A percentile compares a stretch with the other conserved stretches of the same genome.
phyloP scores from a whole-genome alignment of 2,888 invertebrate genomes.

The Ischnus inquisitorius region DNA sequence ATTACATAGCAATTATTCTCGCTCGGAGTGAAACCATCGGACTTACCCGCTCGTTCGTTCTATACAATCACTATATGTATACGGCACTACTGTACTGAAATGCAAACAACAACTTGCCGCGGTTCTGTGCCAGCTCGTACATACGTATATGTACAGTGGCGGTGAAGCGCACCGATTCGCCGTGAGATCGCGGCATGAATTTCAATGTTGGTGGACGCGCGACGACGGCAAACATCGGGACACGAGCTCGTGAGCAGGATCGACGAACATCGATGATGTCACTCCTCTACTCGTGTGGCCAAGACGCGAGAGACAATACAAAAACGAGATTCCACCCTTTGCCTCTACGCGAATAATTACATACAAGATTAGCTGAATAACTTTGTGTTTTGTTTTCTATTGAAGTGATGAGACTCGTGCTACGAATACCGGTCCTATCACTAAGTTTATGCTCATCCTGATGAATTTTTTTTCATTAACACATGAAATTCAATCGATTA shows the following conservation, averaged over 20 bases:
- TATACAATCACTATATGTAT: neutral
- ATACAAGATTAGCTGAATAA: conserved; percentile 31
- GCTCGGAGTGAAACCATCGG: conserved; percentile 48
- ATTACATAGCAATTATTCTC: conserved; percentile 57
- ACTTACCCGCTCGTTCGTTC: conserved; percentile 14
- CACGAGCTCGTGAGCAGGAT: conserved; percentile 50
- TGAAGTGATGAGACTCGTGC: conserved; percentile 14
- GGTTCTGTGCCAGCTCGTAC: conserved; percentile 14
- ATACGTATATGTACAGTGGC: conserved; percentile 4
- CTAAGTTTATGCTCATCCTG: neutral
- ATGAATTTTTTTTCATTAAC: neutral
- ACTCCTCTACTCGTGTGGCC: conserved; percentile 44
- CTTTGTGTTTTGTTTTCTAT: conserved; percentile 1
- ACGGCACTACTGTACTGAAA: neutral
- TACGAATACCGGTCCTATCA: neutral
- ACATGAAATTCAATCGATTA: neutral
- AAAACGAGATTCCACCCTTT: conserved; percentile 41
- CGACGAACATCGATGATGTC: conserved; percentile 67
- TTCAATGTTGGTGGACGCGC: conserved; percentile 58
- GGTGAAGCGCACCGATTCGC: conserved; percentile 19
- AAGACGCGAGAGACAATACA: conserved; percentile 4
- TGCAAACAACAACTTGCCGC: conserved; percentile 30
- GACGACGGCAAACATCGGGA: conserved; percentile 47
- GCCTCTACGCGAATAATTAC: conserved; percentile 8
- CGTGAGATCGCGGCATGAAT: conserved; percentile 57